Evolutionary conservation across 64 coral and sea anemone genomes (phyloP).

Genomic region (Dendrophyllia cribrosa): DNA sequence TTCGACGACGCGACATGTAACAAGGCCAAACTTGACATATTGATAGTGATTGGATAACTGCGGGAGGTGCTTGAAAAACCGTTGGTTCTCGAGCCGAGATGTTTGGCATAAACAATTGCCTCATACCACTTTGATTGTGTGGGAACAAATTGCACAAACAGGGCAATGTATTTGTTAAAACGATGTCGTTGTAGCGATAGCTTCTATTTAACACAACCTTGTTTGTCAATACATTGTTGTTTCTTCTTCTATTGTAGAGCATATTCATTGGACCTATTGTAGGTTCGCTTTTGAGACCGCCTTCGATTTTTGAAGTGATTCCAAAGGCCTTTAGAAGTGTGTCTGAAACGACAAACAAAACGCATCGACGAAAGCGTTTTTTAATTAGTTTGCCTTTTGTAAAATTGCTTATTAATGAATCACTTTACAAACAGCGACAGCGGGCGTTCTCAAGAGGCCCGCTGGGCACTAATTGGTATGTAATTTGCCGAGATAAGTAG

Average conservation of each 20-base stretch:
- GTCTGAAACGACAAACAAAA: conserved; percentile 7
- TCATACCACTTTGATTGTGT: background rate
- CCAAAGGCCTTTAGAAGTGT: background rate
- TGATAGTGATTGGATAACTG: background rate
- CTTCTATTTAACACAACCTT: conserved; percentile 1
- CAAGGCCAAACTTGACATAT: background rate
- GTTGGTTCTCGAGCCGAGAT: conserved; percentile 12
- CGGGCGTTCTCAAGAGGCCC: conserved; percentile 67
- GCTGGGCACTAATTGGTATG: conserved; percentile 87
- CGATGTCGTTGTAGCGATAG: background rate
- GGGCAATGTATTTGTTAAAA: background rate
- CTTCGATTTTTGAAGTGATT: conserved; percentile 21
- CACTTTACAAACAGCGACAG: conserved; percentile 62
- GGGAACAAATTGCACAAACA: conserved; percentile 18
- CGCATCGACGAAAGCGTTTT: conserved; percentile 29
- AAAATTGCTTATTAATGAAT: conserved; percentile 80
- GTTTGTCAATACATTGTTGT: conserved; percentile 7
- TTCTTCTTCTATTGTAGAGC: background rate
- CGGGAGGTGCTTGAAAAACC: conserved; percentile 18
- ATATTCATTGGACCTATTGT: background rate
- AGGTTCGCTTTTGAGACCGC: background rate
- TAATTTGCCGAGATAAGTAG: conserved; percentile 87
- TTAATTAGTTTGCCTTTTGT: conserved; percentile 67
- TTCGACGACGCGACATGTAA: background rate
- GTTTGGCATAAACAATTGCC: conserved; percentile 13